Evolutionary conservation across 2,797 vertebrate genomes (phyloP).

Genomic region (Xenops minutus): DNA sequence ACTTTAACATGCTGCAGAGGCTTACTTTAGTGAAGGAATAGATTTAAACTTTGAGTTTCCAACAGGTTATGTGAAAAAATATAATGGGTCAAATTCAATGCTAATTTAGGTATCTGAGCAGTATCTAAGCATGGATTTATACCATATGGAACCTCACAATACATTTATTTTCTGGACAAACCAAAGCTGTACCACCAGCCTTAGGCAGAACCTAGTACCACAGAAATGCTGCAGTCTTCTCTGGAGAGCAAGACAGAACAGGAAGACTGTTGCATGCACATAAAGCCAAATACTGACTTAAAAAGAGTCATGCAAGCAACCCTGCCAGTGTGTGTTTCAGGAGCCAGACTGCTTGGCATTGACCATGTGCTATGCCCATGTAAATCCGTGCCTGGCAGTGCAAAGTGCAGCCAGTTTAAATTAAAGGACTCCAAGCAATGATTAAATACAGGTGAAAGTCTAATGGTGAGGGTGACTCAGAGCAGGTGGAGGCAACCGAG

Average conservation of each 20-base stretch:
- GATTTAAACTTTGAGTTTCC: not conserved
- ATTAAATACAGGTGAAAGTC: not conserved
- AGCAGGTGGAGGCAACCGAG: not conserved
- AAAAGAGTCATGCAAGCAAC: not conserved
- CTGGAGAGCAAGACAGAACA: not conserved
- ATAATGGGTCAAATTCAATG: not conserved
- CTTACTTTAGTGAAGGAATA: not conserved
- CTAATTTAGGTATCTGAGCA: not conserved
- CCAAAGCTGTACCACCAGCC: not conserved
- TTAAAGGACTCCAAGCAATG: not conserved
- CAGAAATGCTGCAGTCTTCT: not conserved
- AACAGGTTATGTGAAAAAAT: not conserved
- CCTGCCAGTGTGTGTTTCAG: fast-evolving
- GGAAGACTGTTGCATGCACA: fast-evolving
- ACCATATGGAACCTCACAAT: not conserved
- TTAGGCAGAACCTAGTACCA: not conserved
- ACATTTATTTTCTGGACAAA: not conserved
- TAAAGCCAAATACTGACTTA: not conserved
- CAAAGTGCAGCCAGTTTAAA: not conserved
- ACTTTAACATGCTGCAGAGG: not conserved
- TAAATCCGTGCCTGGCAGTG: not conserved
- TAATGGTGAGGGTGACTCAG: not conserved
- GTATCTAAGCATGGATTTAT: not conserved
- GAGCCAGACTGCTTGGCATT: fast-evolving
- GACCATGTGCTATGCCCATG: not conserved